Base-by-base conservation (phyloP, 2,888 invertebrate species). In the Phengaris arion region DNA sequence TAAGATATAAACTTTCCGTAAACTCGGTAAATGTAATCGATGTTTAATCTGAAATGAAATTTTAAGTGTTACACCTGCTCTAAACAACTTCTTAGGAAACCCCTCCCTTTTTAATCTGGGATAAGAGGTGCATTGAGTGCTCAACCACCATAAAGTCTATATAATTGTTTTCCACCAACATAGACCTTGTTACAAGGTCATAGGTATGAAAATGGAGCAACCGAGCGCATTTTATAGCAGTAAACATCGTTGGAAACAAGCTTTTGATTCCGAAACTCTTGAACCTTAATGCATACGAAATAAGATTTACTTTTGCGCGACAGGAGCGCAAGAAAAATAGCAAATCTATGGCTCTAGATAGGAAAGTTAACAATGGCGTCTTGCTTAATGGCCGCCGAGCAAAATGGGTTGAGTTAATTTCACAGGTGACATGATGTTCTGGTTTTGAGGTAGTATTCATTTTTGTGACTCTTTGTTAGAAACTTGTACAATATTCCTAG, bases 91-190 rank as follows among this genome's bases (percentile, higher is more conserved):
- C 79, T 77, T 82, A 81, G 80, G 81, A 83, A 84, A 83, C 83
- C 82, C 83, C 87, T 86, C 87, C 84, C 84, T 90, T 92, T 91
- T 91, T 92, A 91, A 92, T 92, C 92, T 91, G 85, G 92, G 91
- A 92, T 92, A 92, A 92, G 92, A 89, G 89, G 87, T 89, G 89
- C 89, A 91, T 92, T 89, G 91, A 91, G 90, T 89, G 85, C 90
- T 89, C 90, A 91, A 89, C 89, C 87, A 85, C 88, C 88, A 86
- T 86, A 81, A 81, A 79, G 81, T 80, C 81, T 85, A 82, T 83
- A 81, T 55, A 78, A 80, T 79, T 6, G 6, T 73, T 75, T 80
- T 59, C 81, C 74, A 35, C n/a, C n/a, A 75, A 52, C n/a, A 52
- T 69, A 76, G 74, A 48, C 78, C 76, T 75, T 78, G 79, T 77